Evolutionary conservation across 2,113 vertebrate species (phyloP).

Genomic region (Lagopus leucura): DNA sequence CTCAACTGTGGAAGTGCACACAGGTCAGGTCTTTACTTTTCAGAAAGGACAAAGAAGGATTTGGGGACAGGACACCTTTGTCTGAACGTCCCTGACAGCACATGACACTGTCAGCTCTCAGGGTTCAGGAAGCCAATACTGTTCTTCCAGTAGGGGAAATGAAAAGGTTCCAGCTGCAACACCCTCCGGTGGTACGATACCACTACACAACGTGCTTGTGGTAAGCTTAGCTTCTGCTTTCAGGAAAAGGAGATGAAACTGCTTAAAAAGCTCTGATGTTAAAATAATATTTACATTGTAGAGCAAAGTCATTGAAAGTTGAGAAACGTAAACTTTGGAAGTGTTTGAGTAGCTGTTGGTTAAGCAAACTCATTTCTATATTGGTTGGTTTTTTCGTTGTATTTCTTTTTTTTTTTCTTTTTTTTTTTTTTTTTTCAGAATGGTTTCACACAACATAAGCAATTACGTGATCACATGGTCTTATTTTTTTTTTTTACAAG

Average conservation of each 20-base stretch:
- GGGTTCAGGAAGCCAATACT: background rate
- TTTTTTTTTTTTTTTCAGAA: background rate
- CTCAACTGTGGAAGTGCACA: background rate
- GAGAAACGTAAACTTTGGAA: slow-evolving; percentile 52
- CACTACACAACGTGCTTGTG: fast-evolving
- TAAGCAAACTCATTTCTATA: background rate
- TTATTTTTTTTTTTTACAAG: background rate
- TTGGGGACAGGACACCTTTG: background rate
- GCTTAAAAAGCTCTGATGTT: slow-evolving; percentile 6
- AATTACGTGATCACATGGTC: background rate
- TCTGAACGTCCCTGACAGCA: fast-evolving
- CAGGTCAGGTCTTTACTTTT: background rate
- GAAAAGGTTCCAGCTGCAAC: background rate
- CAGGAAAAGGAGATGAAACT: slow-evolving; percentile 24
- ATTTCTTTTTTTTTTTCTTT: background rate
- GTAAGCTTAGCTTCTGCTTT: background rate
- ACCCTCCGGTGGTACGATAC: fast-evolving
- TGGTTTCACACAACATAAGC: background rate
- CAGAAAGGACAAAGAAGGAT: background rate
- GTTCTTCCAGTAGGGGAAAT: background rate
- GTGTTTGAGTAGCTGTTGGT: slow-evolving; percentile 64
- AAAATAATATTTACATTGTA: slow-evolving; percentile 53
- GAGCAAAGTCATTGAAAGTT: slow-evolving; percentile 18
- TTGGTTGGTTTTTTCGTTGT: background rate
- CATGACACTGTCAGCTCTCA: background rate